Conservation (phyloP, 2,888 invertebrate species). For the Dioctria linearis region DNA sequence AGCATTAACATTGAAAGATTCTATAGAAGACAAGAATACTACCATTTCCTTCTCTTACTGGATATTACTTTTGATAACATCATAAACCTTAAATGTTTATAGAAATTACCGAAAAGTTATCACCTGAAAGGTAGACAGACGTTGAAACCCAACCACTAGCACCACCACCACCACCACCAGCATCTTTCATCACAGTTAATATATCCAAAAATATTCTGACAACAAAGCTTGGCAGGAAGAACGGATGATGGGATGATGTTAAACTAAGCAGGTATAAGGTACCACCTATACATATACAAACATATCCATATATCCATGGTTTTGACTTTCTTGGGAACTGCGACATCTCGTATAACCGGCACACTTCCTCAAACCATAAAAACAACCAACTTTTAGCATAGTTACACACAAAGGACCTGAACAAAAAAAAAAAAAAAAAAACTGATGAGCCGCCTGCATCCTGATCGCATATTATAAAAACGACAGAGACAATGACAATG, state of each 20-base stretch:
- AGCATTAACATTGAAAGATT: no score
- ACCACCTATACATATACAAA: background rate
- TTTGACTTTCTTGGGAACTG: background rate
- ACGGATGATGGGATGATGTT: no score
- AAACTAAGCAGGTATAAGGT: background rate
- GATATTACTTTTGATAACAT: background rate
- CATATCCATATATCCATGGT: no score
- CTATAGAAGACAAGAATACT: no score
- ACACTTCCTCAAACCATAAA: conserved; percentile 7
- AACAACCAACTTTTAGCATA: conserved; percentile 5
- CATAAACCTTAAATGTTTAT: background rate
- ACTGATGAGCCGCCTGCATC: background rate
- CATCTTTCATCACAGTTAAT: background rate
- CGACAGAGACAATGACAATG: background rate
- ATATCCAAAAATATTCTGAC: background rate
- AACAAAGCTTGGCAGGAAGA: background rate
- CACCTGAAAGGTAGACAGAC: background rate
- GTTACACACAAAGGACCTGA: conserved; percentile 3
- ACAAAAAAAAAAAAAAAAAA: background rate
- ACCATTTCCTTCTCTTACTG: no score
- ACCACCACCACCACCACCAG: no score
- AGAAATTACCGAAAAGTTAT: background rate
- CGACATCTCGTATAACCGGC: background rate
- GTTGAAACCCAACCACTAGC: no score
- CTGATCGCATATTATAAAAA: background rate